Evolutionary conservation across 2,113 vertebrate genomes (phyloP).

Genomic region (Sphyrna mokarran): DNA sequence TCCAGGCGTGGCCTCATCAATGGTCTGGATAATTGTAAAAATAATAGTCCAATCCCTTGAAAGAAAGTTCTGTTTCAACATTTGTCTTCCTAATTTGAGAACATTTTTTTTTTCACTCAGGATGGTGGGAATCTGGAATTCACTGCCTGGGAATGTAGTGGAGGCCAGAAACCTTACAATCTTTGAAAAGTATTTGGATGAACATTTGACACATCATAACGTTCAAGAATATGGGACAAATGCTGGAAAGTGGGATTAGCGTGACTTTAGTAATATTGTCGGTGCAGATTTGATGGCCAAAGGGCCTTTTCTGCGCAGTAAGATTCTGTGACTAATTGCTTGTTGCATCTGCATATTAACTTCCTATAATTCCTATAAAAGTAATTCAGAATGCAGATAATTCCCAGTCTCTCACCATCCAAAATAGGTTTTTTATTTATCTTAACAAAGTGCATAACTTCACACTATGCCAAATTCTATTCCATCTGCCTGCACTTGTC

Average conservation of each 20-base stretch:
- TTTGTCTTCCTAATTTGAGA: neutral
- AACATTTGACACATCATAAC: too few species aligned
- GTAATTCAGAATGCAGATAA: neutral
- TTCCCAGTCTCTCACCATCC: neutral
- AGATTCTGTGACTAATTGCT: neutral
- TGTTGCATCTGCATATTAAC: neutral
- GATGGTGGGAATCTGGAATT: too few species aligned
- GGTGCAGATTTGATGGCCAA: too few species aligned
- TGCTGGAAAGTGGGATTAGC: too few species aligned
- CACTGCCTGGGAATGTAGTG: too few species aligned
- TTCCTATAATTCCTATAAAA: neutral
- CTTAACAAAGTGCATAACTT: neutral
- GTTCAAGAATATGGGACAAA: too few species aligned
- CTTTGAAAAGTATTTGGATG: too few species aligned
- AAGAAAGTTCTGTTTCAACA: neutral
- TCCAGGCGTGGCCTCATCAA: neutral
- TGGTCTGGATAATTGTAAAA: neutral
- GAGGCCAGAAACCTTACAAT: too few species aligned
- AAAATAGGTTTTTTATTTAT: neutral
- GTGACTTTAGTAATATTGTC: too few species aligned
- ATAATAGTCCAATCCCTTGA: neutral
- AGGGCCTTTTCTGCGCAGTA: too few species aligned
- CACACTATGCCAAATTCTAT: neutral
- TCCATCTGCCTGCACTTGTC: neutral
- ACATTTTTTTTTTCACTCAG: too few species aligned